phyloP scores from a whole-genome alignment of 1,140 invertebrate genomes.

The Lordiphosa stackelbergi region DNA sequence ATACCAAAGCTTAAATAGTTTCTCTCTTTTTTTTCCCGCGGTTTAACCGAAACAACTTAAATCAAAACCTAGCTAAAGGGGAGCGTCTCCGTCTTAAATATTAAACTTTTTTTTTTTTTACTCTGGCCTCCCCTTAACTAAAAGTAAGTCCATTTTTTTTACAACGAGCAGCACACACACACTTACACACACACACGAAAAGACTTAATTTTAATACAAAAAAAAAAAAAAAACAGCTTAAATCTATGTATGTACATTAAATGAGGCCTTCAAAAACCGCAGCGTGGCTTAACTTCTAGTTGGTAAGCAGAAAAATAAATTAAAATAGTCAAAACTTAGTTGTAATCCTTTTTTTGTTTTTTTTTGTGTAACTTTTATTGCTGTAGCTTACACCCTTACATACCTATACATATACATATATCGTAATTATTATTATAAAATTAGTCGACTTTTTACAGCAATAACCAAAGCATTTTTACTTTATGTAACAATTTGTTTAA shows the following conservation, averaged over 20 bases:
- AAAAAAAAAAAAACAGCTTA: neutral
- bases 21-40: conserved; percentile 4
- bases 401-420: conserved; percentile 10
- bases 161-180: conserved; percentile 2
- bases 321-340: conserved; percentile 34
- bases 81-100: no score
- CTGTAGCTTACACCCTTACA: conserved; percentile 30
- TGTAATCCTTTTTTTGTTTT: conserved; percentile 19
- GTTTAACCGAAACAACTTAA: conserved; percentile 4
- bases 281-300: conserved; percentile 58
- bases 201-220: conserved; percentile 5
- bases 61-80: no score
- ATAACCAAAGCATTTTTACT: conserved; percentile 67
- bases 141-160: conserved; percentile 6
- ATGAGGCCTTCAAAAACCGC: conserved; percentile 65
- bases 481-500: no score
- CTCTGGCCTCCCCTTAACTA: no score
- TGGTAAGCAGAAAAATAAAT: conserved; percentile 22
- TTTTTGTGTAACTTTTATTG: conserved; percentile 27
- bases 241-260: conserved; percentile 45
- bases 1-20: conserved; percentile 61
- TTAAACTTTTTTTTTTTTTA: no score
- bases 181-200: neutral
- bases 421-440: conserved; percentile 34
- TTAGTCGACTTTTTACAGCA: conserved; percentile 71